Base-by-base conservation (phyloP, 2,797 vertebrate species). In the Hippoglossus hippoglossus region DNA sequence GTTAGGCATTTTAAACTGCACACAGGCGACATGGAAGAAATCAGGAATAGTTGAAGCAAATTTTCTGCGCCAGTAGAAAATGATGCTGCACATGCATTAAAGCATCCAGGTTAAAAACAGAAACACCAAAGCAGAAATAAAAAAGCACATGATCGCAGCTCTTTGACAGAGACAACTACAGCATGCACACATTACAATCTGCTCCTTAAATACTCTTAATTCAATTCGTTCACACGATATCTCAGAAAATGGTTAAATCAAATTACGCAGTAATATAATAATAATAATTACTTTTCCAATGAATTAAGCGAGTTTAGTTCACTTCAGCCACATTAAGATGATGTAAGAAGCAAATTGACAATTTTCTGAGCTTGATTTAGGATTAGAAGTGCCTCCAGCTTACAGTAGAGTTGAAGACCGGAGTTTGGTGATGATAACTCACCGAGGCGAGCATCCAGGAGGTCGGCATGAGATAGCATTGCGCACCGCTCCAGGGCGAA, bases 401-500 rank as follows among this genome's bases (percentile, higher is more conserved):
- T 94, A 93, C 94, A 94, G 94, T 93, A 94, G 94, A 95, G 93
- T 93, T 96, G 93, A 89, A 94, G 94, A 93, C 92, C 94, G 93
- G 94, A 93, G 94, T 94, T 95, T 90, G 94, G 92, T 88, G 94
- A 89, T 71, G 93, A 93, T 90, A 94, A 97, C 96, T 97, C 96
- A 98, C 97, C 97, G 95, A 98, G 96, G 93, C 97, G 96, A 95
- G 97, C 96, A 94, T 99, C 97, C 96, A 98, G 96, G 94, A 99
- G 97, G 96, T 99, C 97, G 96, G 97, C 97, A 88, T 99, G 97
- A 94, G 97, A 99, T 80, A 99, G 96, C 97, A 99, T 99, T 90
- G 96, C 94, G 95, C 95, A 97, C 96, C 96, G 96, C 95, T 97
- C 96, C 96, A 96, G 96, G 95, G 95, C 93, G 95, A 96, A 96